These are phyloP conservation scores for Orius laevigatus DNA, from an alignment of 1,140 invertebrate genomes.

Conservation along the genomic window DNA sequence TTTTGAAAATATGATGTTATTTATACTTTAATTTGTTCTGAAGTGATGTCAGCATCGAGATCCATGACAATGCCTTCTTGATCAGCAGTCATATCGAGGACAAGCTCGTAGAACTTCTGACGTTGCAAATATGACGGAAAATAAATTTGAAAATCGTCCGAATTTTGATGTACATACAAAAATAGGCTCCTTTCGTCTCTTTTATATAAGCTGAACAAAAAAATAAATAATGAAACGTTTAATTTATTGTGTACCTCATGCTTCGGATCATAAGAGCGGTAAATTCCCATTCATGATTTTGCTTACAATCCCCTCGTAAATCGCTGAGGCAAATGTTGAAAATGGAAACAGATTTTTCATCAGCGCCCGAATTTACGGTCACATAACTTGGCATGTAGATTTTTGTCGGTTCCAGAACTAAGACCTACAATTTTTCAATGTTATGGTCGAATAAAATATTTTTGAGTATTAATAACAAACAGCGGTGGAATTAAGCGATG, in stretches of 20 bases:
- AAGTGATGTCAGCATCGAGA: slow-evolving; percentile 51
- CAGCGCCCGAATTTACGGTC: slow-evolving; percentile 82
- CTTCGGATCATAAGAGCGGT: slow-evolving; percentile 81
- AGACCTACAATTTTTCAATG: slow-evolving; percentile 36
- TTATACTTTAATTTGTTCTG: slow-evolving; percentile 49
- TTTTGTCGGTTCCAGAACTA: slow-evolving; percentile 86
- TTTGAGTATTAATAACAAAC: too few relatives aligned
- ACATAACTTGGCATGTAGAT: slow-evolving; percentile 89
- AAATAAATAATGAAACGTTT: slow-evolving; percentile 10
- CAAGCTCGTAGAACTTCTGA: slow-evolving; percentile 62
- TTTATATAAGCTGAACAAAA: slow-evolving; percentile 65
- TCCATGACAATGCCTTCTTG: slow-evolving; percentile 72
- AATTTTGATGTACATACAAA: slow-evolving; percentile 94
- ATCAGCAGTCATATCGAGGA: slow-evolving; percentile 69
- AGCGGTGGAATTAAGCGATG: too few relatives aligned
- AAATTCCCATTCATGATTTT: slow-evolving; percentile 89
- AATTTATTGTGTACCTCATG: slow-evolving; percentile 45
- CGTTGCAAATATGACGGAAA: slow-evolving; percentile 78
- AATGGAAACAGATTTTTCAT: slow-evolving; percentile 79
- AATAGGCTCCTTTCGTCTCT: slow-evolving; percentile 90
- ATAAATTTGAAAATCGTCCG: slow-evolving; percentile 97
- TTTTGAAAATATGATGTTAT: neutral
- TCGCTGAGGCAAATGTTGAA: slow-evolving; percentile 67
- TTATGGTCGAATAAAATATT: too few relatives aligned
- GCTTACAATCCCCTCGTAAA: slow-evolving; percentile 55